Base-by-base conservation (phyloP, 2,888 invertebrate genomes). In the Plagiodera versicolora region DNA sequence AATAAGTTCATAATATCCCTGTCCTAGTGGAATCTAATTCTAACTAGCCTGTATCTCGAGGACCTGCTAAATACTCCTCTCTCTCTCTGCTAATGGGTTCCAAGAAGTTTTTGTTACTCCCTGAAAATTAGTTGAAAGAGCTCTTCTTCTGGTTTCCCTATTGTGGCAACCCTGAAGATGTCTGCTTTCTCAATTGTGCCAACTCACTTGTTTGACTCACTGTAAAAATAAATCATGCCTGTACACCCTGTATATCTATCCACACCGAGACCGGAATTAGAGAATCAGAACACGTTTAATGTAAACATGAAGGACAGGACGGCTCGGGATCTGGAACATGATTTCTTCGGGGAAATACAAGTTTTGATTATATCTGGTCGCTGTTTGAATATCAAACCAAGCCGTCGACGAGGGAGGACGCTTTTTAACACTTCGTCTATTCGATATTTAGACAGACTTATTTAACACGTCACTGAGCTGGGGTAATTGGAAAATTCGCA, bases 341-440 rank as follows among this genome's bases (percentile, higher is more conserved):
- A 79, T 79, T 80, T 80, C 79, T 80, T 79, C 73, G 66, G 80
- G 80, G 80, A 80, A 80, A 80, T 80, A 78, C 74, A 78, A 79
- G 72, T 79, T 79, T 75, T 77, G 78, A 79, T 79, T 78, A 79
- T 72, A 70, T 70, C 72, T 66, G 65, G 67, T 64, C 67, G 66
- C 58, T 64, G 63, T 70, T 74, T 73, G 75, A 75, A 77, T 77
- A 74, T 68, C 71, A 67, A 74, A 75, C 74, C 72, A 69, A 63
- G n/a, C 35, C 39, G 48, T 45, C 48, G 46, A 50, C 70, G 65
- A 71, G 74, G 73, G 72, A 70, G 70, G 72, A 70, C 44, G 67
- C 66, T 65, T 73, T 75, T 75, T 74, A 76, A 75, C 74, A 73
- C 72, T 69, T 69, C 70, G 67, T 67, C 72, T 70, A 74, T 75